Evolutionary conservation across 2,888 invertebrate species (phyloP), one percentile per base, ranked within the genome.

Genomic region (Latrodectus elegans): DNA sequence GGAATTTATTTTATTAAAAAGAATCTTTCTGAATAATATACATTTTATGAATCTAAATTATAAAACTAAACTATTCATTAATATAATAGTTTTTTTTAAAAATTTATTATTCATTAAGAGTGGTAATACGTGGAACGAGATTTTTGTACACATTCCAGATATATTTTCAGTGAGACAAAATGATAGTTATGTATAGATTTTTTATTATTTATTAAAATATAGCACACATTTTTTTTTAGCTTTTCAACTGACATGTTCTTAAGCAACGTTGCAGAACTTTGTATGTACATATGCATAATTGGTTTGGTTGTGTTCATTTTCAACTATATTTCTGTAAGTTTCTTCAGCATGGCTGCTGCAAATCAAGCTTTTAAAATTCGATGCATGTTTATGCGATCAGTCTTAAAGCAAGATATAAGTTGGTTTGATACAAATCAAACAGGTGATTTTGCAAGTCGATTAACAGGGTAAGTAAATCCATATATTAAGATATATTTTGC

Each of bases 281-380:
- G 88, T 52, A 15, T 80, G 22, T 82, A 84, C 55, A 81, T 88
- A n/a, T 60, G 79, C n/a, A 84, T 84, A 8, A 82, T 88, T 64
- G 89, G 88, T 22, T 73, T 71, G 15, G 51, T 73, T 17, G 79
- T 85, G 3, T 87, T 89, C 52, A 72, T 80, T 14, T 86, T 86
- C 52, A 88, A 88, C 64, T 88, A 88, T 49, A 76, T 86, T 8
- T 70, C 79, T 49, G 89, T 89, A 0, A 88, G 85, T 67, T 84
- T 82, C 67, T 89, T 88, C 68, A 86, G 86, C 68, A 75, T 86
- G 78, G 80, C 90, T 38, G 89, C 89, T 38, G 90, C 88, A 22
- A 89, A 92, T 80, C 94, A 94, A 91, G 91, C 93, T 0, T 91
- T 92, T 77, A 91, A 92, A 65, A 92, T 94, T 22, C 91, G 94